Percentiles rank a stretch among this genome's conserved stretches.
phyloP scores from a whole-genome alignment of 1,140 invertebrate genomes.

The Eurosta solidaginis region DNA sequence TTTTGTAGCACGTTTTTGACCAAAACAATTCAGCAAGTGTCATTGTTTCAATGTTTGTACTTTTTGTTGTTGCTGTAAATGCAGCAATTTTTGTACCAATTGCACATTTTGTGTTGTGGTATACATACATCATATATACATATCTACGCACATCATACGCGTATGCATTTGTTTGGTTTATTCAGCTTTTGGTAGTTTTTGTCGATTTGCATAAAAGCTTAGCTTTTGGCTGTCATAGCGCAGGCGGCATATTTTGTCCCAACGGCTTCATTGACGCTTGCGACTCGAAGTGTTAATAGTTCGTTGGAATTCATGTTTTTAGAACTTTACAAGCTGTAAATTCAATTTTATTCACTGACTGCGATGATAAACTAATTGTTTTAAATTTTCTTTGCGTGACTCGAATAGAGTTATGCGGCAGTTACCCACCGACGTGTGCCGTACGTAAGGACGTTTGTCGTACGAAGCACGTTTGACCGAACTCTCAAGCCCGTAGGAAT shows the following conservation, averaged over 20 bases:
- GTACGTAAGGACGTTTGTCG: too few species aligned
- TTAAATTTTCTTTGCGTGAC: too few species aligned
- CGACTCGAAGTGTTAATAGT: too few species aligned
- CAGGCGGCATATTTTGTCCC: not conserved
- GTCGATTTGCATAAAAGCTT: not conserved
- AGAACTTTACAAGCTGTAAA: not conserved
- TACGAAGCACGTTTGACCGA: too few species aligned
- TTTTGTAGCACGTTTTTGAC: conserved; percentile 20
- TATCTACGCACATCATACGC: too few species aligned
- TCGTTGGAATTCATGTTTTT: not conserved
- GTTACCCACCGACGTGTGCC: too few species aligned
- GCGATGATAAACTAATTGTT: not conserved
- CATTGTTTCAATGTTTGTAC: not conserved
- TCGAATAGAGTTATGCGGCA: too few species aligned
- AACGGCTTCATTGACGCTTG: not conserved
- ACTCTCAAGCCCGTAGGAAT: too few species aligned
- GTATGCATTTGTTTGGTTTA: too few species aligned
- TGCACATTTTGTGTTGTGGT: not conserved
- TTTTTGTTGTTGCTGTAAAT: not conserved
- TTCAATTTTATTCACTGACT: not conserved
- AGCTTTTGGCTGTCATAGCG: not conserved
- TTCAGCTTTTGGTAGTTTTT: not conserved
- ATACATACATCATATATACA: too few species aligned
- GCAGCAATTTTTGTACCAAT: not conserved
- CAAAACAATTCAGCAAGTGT: conserved; percentile 8